These are phyloP conservation scores for Phengaris arion DNA, from an alignment of 2,888 invertebrate species.

Conservation along the genomic window DNA sequence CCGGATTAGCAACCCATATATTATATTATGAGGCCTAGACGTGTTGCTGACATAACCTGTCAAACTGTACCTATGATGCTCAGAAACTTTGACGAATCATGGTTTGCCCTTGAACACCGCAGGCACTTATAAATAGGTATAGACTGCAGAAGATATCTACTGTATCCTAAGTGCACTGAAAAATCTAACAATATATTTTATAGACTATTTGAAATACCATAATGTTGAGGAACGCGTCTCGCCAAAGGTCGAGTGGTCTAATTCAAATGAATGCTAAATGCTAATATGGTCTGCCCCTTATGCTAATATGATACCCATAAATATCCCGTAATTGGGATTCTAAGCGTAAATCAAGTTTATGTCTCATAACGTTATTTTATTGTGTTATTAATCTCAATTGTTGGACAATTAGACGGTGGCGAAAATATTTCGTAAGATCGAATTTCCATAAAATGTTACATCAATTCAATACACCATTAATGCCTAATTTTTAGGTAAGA, in stretches of 20 bases:
- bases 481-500: no score
- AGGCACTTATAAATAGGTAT: no score
- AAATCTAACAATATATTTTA: neutral
- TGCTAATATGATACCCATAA: neutral
- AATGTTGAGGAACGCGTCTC: slow-evolving; percentile 1
- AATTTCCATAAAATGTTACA: no score
- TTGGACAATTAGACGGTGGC: neutral
- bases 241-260: slow-evolving; percentile 10
- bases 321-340: slow-evolving; percentile 8
- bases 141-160: no score
- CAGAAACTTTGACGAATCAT: no score
- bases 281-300: slow-evolving; percentile 10
- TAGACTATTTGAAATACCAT: neutral
- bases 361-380: neutral
- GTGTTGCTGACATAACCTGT: no score
- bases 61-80: no score
- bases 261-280: slow-evolving; percentile 21
- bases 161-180: neutral
- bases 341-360: neutral
- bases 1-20: no score
- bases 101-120: no score
- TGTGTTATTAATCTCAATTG: neutral
- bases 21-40: no score
- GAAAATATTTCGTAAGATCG: neutral
- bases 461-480: no score